Evolutionary conservation across 2,113 vertebrate genomes (phyloP).

Genomic region (Probosciger aterrimus): DNA sequence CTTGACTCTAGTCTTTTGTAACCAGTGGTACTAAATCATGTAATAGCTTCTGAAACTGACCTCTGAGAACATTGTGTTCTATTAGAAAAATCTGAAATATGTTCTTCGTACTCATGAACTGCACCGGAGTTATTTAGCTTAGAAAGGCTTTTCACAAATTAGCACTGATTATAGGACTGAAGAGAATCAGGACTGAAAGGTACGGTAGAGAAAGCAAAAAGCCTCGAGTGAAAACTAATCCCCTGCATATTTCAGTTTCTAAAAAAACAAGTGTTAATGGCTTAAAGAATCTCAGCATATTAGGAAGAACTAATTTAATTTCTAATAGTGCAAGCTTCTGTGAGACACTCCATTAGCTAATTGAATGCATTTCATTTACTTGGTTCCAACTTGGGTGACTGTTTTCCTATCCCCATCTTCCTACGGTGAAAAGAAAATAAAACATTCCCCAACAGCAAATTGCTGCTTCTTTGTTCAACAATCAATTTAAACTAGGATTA

Average conservation of each 20-base stretch:
- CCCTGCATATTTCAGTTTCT: neutral
- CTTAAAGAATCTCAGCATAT: neutral
- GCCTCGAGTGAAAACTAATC: neutral
- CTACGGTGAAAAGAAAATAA: neutral
- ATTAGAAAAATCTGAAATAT: slow-evolving; percentile 6
- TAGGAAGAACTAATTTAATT: slow-evolving; percentile 33
- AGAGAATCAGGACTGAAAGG: neutral
- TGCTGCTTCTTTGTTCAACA: neutral
- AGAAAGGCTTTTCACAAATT: neutral
- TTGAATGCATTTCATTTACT: slow-evolving; percentile 29
- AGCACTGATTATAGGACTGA: neutral
- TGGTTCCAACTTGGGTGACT: slow-evolving; percentile 8
- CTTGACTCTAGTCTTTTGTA: neutral
- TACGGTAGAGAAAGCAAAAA: neutral
- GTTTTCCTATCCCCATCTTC: slow-evolving; percentile 25
- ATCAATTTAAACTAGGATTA: slow-evolving; percentile 3
- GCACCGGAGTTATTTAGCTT: neutral
- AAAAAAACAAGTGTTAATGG: neutral
- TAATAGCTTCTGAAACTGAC: neutral
- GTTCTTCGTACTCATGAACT: neutral
- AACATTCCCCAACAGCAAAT: neutral
- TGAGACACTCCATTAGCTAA: slow-evolving; percentile 47
- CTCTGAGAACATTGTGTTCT: neutral
- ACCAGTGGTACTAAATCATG: neutral
- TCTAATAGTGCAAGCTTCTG: neutral